These are phyloP conservation scores for Drosophila atroscutellata DNA, from an alignment of 2,888 invertebrate species.

Conservation along the genomic window DNA sequence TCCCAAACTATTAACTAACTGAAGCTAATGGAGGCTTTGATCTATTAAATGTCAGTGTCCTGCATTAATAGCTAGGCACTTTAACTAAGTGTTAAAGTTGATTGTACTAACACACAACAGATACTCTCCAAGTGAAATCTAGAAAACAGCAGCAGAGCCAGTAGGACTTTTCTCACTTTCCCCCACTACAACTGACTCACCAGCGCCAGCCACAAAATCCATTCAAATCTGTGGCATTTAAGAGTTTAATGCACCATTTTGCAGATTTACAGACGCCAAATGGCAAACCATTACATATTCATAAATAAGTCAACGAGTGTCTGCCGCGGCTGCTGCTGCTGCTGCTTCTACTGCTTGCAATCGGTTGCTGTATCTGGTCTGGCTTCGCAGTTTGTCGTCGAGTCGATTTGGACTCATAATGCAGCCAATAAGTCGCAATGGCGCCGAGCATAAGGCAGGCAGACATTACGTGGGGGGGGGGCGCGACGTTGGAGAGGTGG, in stretches of 20 bases:
- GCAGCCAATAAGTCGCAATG: slow-evolving; percentile 56
- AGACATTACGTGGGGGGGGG: background rate
- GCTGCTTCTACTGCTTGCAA: background rate
- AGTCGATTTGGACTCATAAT: slow-evolving; percentile 51
- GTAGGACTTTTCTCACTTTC: slow-evolving; percentile 15
- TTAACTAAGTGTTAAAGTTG: background rate
- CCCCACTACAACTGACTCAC: slow-evolving; percentile 26
- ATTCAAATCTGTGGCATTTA: slow-evolving; percentile 29
- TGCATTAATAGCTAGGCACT: background rate
- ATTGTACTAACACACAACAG: background rate
- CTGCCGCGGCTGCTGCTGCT: slow-evolving; percentile 1
- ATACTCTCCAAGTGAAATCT: background rate
- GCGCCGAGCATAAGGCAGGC: slow-evolving; percentile 29
- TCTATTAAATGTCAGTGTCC: slow-evolving; percentile 1
- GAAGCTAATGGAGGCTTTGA: background rate
- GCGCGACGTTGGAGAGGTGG: background rate
- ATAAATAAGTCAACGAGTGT: slow-evolving; percentile 52
- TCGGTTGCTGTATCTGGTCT: slow-evolving; percentile 14
- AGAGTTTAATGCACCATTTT: slow-evolving; percentile 33
- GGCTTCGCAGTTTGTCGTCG: slow-evolving; percentile 18
- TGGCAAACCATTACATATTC: slow-evolving; percentile 20
- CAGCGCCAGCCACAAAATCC: background rate
- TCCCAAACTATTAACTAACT: slow-evolving; percentile 2
- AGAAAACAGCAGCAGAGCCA: slow-evolving; percentile 23
- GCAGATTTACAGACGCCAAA: slow-evolving; percentile 33